Percentiles rank a stretch among this genome's conserved stretches.
phyloP scores from a whole-genome alignment of 1,140 invertebrate genomes.

The Rhopalosiphum padi region DNA sequence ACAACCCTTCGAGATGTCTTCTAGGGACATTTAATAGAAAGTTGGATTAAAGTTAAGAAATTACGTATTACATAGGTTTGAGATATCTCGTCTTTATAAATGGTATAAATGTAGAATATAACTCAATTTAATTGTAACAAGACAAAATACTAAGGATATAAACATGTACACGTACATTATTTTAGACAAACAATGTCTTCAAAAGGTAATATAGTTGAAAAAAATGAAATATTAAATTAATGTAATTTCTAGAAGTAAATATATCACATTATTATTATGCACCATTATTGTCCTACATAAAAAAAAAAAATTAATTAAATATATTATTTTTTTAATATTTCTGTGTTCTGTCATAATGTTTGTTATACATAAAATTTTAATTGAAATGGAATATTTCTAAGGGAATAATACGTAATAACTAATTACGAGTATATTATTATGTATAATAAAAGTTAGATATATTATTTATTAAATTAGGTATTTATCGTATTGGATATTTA shows the following conservation, averaged over 20 bases:
- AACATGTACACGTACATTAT: neutral
- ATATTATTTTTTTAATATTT: neutral
- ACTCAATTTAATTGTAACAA: neutral
- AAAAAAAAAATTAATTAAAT: neutral
- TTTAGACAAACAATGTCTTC: neutral
- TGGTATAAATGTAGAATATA: neutral
- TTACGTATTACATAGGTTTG: neutral
- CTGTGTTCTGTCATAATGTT: neutral
- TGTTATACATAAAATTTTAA: neutral
- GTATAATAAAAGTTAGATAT: too few species aligned
- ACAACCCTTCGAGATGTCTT: neutral
- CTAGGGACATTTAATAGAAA: neutral
- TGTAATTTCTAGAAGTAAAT: neutral
- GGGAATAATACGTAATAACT: too few species aligned
- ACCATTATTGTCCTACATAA: neutral
- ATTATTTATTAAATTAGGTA: neutral
- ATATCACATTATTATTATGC: neutral
- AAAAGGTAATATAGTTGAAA: neutral
- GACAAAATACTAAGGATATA: neutral
- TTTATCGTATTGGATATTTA: neutral
- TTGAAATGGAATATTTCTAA: neutral
- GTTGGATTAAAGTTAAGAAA: slow-evolving; percentile 8
- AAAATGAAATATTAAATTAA: neutral
- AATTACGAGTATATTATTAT: too few species aligned
- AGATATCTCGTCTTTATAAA: neutral